A percentile compares a stretch with the other conserved stretches of the same genome.
phyloP scores from a whole-genome alignment of 2,113 vertebrate species.

The Myanophis thanlyinensis region DNA sequence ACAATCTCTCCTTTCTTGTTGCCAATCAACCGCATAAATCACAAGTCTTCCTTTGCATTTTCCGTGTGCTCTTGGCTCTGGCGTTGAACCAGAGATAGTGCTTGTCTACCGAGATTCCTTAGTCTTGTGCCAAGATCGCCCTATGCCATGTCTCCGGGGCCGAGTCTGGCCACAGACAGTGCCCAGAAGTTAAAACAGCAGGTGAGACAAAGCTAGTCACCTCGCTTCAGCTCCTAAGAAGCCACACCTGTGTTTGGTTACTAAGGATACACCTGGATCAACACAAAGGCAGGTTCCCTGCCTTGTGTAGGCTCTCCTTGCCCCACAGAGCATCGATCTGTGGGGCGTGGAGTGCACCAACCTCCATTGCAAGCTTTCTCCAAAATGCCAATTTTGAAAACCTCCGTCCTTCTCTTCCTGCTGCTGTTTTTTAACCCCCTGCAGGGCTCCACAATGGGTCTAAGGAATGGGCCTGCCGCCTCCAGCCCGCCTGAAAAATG shows the following conservation, averaged over 20 bases:
- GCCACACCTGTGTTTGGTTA: slow-evolving; percentile 5
- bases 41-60: neutral
- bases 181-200: neutral
- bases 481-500: slow-evolving; percentile 8
- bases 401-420: neutral
- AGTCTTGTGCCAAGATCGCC: neutral
- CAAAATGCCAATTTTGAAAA: neutral
- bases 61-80: neutral
- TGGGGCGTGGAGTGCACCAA: neutral
- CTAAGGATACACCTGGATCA: neutral
- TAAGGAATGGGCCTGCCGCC: neutral
- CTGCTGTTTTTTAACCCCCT: neutral
- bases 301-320: neutral
- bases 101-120: neutral
- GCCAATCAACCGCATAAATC: neutral
- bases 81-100: neutral
- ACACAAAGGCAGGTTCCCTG: neutral
- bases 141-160: neutral
- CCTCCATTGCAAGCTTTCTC: neutral
- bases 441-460: neutral
- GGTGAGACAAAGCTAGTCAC: neutral
- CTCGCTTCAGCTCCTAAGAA: neutral
- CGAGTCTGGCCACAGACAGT: neutral
- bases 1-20: neutral
- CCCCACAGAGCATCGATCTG: neutral